Evolutionary conservation across 92 coral and sea anemone genomes (phyloP), one percentile per base, ranked within the genome.

Genomic region (Pocillopora grandis): DNA sequence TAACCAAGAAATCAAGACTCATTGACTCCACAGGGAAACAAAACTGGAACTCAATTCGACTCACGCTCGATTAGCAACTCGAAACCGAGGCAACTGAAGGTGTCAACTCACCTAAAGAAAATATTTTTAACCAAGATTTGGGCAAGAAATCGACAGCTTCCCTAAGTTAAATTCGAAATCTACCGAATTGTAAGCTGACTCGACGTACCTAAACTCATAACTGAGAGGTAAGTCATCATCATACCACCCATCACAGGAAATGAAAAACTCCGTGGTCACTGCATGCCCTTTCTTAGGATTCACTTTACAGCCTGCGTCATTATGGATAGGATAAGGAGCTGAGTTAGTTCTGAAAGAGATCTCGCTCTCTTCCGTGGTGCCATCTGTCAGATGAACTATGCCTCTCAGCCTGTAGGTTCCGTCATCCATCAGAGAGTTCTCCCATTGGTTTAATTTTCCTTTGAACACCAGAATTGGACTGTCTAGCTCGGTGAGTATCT

Each of bases 181-280:
- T 12, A 7, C 0, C 3, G 12, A 12, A 16, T 3, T 10, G 0
- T 12, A 59, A 59, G 18, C 14, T 59, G 56, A 7, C 77, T n/a
- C 42, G 2, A n/a, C 66, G 48, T 84, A 87, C 93, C 80, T 83
- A 60, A 91, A 94, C 64, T 91, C 93, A 69, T 89, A 94, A 61
- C 75, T 77, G 31, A 94, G 88, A 13, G 98, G 98, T 67, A 87
- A 58, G 65, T 94, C 95, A 10, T 78, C 93, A 61, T 94, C 98
- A 1, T 42, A 12, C 79, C 78, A 94, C 1, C 87, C 95, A 14
- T 69, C 61, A 52, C 98, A 94, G 58, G 68, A 59, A 18, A 94
- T 86, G 27, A 36, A 27, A 57, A 84, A 94, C 81, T 87, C 88
- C 17, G 95, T 94, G 10, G 92, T 82, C 20, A 94, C 89, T 3